phyloP scores from a whole-genome alignment of 1,140 invertebrate genomes.

The Phymorhynchus buccinoides region DNA sequence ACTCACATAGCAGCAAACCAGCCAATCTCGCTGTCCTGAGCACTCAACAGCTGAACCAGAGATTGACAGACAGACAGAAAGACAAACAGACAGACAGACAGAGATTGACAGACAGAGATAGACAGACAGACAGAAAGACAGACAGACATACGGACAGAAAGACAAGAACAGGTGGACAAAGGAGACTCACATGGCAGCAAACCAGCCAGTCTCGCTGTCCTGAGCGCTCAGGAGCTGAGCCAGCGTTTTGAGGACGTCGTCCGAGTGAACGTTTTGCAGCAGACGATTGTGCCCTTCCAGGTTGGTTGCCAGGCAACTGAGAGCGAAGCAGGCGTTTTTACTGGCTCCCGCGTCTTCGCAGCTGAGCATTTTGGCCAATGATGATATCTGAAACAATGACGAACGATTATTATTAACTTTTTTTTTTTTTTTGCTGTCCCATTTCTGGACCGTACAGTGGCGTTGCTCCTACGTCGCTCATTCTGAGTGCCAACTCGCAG shows the following conservation, averaged over 20 bases:
- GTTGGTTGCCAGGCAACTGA: constrained; percentile 72
- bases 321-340: constrained; percentile 73
- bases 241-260: constrained; percentile 64
- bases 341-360: constrained; percentile 69
- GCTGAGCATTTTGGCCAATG: constrained; percentile 69
- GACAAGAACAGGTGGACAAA: too few relatives aligned
- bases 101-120: too few relatives aligned
- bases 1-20: constrained; percentile 75
- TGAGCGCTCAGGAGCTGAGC: constrained; percentile 62
- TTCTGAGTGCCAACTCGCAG: too few relatives aligned
- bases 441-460: too few relatives aligned
- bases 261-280: constrained; percentile 61
- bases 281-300: constrained; percentile 66
- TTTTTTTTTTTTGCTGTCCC: too few relatives aligned
- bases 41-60: too few relatives aligned
- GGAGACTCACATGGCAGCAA: constrained; percentile 74
- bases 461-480: too few relatives aligned
- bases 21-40: constrained; percentile 71
- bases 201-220: constrained; percentile 73
- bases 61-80: too few relatives aligned
- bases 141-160: too few relatives aligned
- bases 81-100: too few relatives aligned
- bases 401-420: too few relatives aligned
- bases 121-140: too few relatives aligned
- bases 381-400: constrained; percentile 59